Percentiles rank a stretch among this genome's conserved stretches.
Conservation (phyloP, 2,113 vertebrate species). For the human region GRCh38 chr17:47868501-47869000, state of each 20-base stretch:
- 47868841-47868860: slow-evolving; percentile 80
- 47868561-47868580: not conserved
- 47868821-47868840: slow-evolving; percentile 69
- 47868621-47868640: not conserved
- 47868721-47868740: slow-evolving; percentile 65
- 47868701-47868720: slow-evolving; percentile 66
- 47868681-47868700: not conserved
- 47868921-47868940: slow-evolving; percentile 82
- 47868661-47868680: not conserved
- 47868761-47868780: slow-evolving; percentile 37
- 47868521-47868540: not conserved
- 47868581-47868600: not conserved
- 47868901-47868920: slow-evolving; percentile 80
- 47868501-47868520: not conserved
- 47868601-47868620: not conserved
- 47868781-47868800: slow-evolving; percentile 64
- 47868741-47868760: slow-evolving; percentile 22
- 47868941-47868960: slow-evolving; percentile 81
- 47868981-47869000: slow-evolving; percentile 79
- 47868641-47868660: not conserved
- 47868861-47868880: slow-evolving; percentile 81
- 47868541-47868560: not conserved
- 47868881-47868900: slow-evolving; percentile 82
- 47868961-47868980: slow-evolving; percentile 82
- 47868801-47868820: slow-evolving; percentile 69